phyloP scores from a whole-genome alignment of 1,140 invertebrate genomes.

The Diabrotica undecimpunctata region DNA sequence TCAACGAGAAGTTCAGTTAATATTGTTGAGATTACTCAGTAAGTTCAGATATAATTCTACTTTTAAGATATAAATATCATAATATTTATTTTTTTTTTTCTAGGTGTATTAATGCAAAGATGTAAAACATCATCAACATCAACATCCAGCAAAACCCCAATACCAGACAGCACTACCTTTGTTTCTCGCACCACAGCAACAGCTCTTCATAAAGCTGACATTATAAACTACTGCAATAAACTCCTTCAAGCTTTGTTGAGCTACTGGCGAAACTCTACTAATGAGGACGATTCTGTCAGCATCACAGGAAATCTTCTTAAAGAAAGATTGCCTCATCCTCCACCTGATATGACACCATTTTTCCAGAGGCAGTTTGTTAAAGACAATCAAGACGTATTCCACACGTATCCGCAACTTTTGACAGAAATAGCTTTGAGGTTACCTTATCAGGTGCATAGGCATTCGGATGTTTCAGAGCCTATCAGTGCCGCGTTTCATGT shows the following conservation, averaged over 20 bases:
- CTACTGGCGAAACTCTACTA: constrained; percentile 60
- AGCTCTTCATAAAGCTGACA: constrained; percentile 71
- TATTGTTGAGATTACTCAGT: constrained; percentile 80
- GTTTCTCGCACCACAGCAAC: constrained; percentile 73
- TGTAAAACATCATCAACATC: constrained; percentile 43
- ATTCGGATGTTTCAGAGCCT: constrained; percentile 56
- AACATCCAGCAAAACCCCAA: constrained; percentile 51
- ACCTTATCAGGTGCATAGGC: constrained; percentile 89
- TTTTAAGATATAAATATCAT: background rate
- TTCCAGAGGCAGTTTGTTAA: constrained; percentile 92
- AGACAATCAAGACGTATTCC: constrained; percentile 86
- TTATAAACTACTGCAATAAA: constrained; percentile 78
- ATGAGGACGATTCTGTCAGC: constrained; percentile 47
- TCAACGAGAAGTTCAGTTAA: constrained; percentile 77
- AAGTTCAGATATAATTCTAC: constrained; percentile 66
- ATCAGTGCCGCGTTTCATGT: constrained; percentile 55
- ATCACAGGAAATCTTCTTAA: constrained; percentile 67
- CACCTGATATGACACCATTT: constrained; percentile 93
- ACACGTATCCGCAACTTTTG: constrained; percentile 86
- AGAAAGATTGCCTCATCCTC: constrained; percentile 71
- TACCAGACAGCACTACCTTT: constrained; percentile 60
- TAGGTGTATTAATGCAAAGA: constrained; percentile 29
- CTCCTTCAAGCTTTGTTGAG: constrained; percentile 75
- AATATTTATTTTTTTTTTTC: constrained; percentile 1
- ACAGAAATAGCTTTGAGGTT: constrained; percentile 92